Evolutionary conservation across 2,113 vertebrate genomes (phyloP), one percentile per base, ranked within the genome.

Genomic region (Chaenogobius annularis): DNA sequence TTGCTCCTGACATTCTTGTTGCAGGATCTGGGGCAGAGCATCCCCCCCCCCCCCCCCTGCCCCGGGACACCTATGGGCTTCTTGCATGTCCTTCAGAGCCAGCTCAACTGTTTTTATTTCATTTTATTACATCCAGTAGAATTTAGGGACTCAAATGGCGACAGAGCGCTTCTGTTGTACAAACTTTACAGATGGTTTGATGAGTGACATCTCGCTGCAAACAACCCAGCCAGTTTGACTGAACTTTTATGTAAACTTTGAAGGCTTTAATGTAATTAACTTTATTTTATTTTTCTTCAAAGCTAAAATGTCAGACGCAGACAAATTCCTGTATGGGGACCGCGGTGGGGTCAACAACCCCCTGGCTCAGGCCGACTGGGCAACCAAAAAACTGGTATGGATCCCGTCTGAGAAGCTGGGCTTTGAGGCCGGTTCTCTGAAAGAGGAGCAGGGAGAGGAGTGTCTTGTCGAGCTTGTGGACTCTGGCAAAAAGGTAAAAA

Each of bases 281-380:
- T 9, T 54, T 7, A 19, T 52, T 20, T 54, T 54, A 14, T 52
- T 66, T 46, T 2, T 70, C 2, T 72, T 9, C 23, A 7, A 68
- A 93, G 93, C 78, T 52, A 86, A 75, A 83, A 94, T 93, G 93
- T 87, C 89, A 0, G 93, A 94, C 22, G 93, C 92, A 31, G 92
- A 94, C 74, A 89, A 89, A 78, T 94, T 90, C 73, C 92, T 94
- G 63, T 94, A 93, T 35, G 92, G 90, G 50, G 92, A 94, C 73
- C 90, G 91, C 77, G 72, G 85, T 8, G 70, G 55, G 14, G 13
- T 80, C 1, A 88, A 46, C 50, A 81, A 93, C 85, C 91, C 92
- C 3, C 69, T 94, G 85, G 93, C 80, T n/a, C 93, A 94, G 89
- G 94, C 94, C 0, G 93, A 94, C 90, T 94, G 94, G 94, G 64